Percentiles rank a stretch among this genome's conserved stretches.
phyloP scores from a whole-genome alignment of 2,888 invertebrate genomes.

The Gastrophysa polygoni region DNA sequence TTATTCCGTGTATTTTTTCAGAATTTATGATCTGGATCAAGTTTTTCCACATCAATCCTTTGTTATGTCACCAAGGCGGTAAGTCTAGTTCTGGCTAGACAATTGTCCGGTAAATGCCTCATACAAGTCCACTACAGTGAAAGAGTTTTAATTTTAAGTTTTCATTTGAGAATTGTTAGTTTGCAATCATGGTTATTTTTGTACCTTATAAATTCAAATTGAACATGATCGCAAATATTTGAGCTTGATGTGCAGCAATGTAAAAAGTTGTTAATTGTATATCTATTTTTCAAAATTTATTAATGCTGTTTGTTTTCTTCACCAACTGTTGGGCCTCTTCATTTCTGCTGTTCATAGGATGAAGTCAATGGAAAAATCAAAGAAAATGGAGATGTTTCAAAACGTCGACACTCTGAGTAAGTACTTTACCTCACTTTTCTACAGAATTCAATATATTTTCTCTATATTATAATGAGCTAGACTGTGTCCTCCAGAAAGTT shows the following conservation, averaged over 20 bases:
- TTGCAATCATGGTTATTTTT: slow-evolving; percentile 27
- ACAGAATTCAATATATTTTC: not conserved
- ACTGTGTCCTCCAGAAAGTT: too few species aligned
- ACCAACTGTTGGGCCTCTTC: slow-evolving; percentile 45
- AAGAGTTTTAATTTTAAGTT: slow-evolving; percentile 21
- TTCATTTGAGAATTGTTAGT: slow-evolving; percentile 20
- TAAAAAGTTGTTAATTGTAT: slow-evolving; percentile 19
- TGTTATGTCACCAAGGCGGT: slow-evolving; percentile 68
- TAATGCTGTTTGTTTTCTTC: slow-evolving; percentile 59
- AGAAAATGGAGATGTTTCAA: slow-evolving; percentile 66
- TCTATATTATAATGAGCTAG: too few species aligned
- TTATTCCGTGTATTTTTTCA: slow-evolving; percentile 82
- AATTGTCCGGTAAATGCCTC: slow-evolving; percentile 48
- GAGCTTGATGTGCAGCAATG: slow-evolving; percentile 7
- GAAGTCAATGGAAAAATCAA: slow-evolving; percentile 63
- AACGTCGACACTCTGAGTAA: slow-evolving; percentile 62
- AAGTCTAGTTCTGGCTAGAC: slow-evolving; percentile 68
- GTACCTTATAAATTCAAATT: not conserved
- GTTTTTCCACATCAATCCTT: slow-evolving; percentile 65
- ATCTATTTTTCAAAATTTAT: slow-evolving; percentile 40
- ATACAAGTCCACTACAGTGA: slow-evolving; percentile 25
- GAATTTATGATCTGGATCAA: slow-evolving; percentile 71
- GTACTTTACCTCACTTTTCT: too few species aligned
- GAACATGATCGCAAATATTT: slow-evolving; percentile 24
- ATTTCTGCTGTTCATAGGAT: slow-evolving; percentile 62